Evolutionary conservation across 2,888 invertebrate genomes (phyloP).

Genomic region (Ormyrus rosae): DNA sequence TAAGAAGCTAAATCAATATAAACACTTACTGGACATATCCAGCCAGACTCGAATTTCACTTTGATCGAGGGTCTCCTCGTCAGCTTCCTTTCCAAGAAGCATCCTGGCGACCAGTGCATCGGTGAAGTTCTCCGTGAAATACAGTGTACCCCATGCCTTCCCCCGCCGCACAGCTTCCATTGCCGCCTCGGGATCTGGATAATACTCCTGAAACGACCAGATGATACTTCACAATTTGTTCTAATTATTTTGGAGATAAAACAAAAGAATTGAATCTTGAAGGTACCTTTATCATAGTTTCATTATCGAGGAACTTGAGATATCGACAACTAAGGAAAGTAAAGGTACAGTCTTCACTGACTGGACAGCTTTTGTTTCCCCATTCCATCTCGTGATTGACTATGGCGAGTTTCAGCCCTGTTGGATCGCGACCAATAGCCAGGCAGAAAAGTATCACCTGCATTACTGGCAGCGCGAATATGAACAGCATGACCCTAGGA

Average conservation of each 20-base stretch:
- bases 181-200: slow-evolving; percentile 82
- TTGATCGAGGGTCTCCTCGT: slow-evolving; percentile 90
- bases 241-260: neutral
- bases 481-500: slow-evolving; percentile 89
- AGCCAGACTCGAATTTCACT: slow-evolving; percentile 93
- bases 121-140: slow-evolving; percentile 93
- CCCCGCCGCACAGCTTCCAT: slow-evolving; percentile 85
- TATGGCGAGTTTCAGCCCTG: slow-evolving; percentile 87
- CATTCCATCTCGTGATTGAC: slow-evolving; percentile 82
- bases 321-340: slow-evolving; percentile 87
- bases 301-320: slow-evolving; percentile 84
- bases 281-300: slow-evolving; percentile 82
- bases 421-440: slow-evolving; percentile 93
- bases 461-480: slow-evolving; percentile 95
- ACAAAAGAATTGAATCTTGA: neutral
- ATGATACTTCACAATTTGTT: neutral
- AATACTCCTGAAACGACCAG: slow-evolving; percentile 77
- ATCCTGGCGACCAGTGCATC: slow-evolving; percentile 89
- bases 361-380: slow-evolving; percentile 76
- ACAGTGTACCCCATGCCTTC: slow-evolving; percentile 91
- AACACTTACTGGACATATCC: slow-evolving; percentile 89
- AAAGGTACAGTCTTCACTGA: slow-evolving; percentile 82
- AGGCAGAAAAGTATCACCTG: slow-evolving; percentile 95
- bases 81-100: slow-evolving; percentile 87
- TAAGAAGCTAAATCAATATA: too few relatives aligned